These are phyloP conservation scores for Microctonus aethiopoides DNA, from an alignment of 2,888 invertebrate species.

Conservation along the genomic window DNA sequence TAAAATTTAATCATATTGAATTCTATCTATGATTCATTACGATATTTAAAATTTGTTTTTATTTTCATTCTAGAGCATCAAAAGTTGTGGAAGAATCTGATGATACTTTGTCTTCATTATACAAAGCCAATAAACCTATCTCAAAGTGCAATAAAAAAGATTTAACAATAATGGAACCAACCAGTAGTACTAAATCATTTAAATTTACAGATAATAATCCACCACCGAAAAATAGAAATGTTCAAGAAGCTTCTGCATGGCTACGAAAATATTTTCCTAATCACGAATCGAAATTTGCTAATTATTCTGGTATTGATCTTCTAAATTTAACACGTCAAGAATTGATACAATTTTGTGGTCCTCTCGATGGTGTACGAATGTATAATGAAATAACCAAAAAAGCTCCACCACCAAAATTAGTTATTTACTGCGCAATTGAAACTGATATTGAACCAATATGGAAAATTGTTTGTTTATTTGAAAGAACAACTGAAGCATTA, in stretches of 20 bases:
- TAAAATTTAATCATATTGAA: too few relatives aligned
- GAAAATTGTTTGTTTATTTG: constrained; percentile 82
- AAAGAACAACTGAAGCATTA: constrained; percentile 54
- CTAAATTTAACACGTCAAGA: constrained; percentile 90
- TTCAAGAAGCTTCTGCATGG: not conserved
- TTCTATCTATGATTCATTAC: not conserved
- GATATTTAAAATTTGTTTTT: too few relatives aligned
- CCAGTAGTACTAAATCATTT: not conserved
- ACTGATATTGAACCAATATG: constrained; percentile 73
- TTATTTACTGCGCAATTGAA: constrained; percentile 84
- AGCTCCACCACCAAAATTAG: constrained; percentile 80
- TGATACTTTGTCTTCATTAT: not conserved
- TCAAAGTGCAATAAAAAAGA: not conserved
- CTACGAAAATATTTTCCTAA: constrained; percentile 74
- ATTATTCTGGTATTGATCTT: constrained; percentile 90
- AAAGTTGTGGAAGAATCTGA: not conserved
- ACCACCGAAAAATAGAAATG: not conserved
- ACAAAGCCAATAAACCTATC: not conserved
- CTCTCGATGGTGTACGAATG: constrained; percentile 93
- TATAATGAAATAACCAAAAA: constrained; percentile 90
- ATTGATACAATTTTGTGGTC: constrained; percentile 92
- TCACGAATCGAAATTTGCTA: constrained; percentile 81
- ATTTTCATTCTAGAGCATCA: not conserved
- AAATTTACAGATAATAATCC: not conserved
- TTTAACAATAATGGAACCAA: not conserved